Base-by-base conservation (phyloP, 2,888 invertebrate species). In the Aporophyla lueneburgensis region DNA sequence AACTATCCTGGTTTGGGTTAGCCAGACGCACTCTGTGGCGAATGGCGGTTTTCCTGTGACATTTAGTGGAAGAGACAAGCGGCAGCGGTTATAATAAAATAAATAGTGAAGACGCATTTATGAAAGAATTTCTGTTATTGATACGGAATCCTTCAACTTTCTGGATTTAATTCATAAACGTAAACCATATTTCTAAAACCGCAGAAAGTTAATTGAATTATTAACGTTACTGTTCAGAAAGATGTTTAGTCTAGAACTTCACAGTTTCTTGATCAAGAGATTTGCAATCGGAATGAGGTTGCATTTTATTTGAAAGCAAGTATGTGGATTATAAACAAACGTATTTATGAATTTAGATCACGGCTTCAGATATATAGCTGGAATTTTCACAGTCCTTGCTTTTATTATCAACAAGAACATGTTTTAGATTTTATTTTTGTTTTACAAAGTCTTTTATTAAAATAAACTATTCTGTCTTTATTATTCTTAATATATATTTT, bases 321-420 rank as follows among this genome's bases (percentile, higher is more conserved):
- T 77, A 83, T 86, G 63, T 83, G 68, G 63, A 69, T 71, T 43
- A 71, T 76, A 76, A 76, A 71, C 46, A 66, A 62, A 78, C 71
- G 77, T 74, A 84, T 86, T 85, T 82, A 67, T 63, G 86, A 86
- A 83, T 83, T 71, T 83, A 65, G 84, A 83, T 74, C 83, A 78
- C 24, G 68, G 71, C 67, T 71, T 77, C 51, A 76, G 73, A 68
- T 62, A 61, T 80, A 71, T 68, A 43, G 56, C 43, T 56, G 62
- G 56, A 62, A 70, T 76, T 62, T 69, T 71, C n/a, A 63, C 72
- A 76, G 85, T 79, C 68, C 73, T 66, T 3, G 49, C 63, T 40
- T 68, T 63, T 71, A 78, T 53, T 75, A 74, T 77, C 73, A 77
- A 83, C 68, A 86, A 69, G 78, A 56, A 67, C 51, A 66, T 27